A percentile compares a stretch with the other conserved stretches of the same genome.
Conservation (phyloP, 2,797 vertebrate species). For the Spinibarbus caldwelli region DNA sequence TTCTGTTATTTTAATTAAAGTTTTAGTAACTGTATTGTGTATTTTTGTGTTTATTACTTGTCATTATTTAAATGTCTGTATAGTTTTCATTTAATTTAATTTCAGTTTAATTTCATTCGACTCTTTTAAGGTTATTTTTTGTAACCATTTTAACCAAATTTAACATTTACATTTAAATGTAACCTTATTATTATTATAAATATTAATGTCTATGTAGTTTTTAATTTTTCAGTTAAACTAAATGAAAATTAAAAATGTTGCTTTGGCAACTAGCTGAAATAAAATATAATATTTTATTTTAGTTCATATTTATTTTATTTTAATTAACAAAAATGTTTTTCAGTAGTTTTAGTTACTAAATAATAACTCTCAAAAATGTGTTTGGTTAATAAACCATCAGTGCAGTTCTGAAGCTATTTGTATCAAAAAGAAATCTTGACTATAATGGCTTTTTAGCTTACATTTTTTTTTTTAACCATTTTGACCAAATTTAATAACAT, state of each 20-base stretch:
- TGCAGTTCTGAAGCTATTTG: not conserved
- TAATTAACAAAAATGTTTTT: not conserved
- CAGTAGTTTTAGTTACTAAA: not conserved
- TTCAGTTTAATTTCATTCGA: not conserved
- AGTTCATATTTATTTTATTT: not conserved
- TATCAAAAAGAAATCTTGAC: not conserved
- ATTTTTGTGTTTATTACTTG: not conserved
- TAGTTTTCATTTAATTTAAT: not conserved
- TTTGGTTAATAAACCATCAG: not conserved
- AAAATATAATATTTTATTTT: not conserved
- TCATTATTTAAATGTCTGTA: not conserved
- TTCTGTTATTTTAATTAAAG: not conserved
- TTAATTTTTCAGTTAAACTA: not conserved
- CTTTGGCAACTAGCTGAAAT: not conserved
- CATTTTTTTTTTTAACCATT: not conserved
- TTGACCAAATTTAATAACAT: not conserved
- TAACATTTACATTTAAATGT: not conserved
- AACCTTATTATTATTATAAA: not conserved
- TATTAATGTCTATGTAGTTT: not conserved
- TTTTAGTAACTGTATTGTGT: not conserved
- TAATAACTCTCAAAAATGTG: not conserved
- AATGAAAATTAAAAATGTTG: not conserved
- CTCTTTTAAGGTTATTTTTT: not conserved
- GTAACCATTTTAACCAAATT: not conserved
- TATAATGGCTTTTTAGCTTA: not conserved